A percentile compares a stretch with the other conserved stretches of the same genome.
Evolutionary conservation across 2,113 vertebrate genomes (phyloP).

Genomic region (Uropsilus gracilis): DNA sequence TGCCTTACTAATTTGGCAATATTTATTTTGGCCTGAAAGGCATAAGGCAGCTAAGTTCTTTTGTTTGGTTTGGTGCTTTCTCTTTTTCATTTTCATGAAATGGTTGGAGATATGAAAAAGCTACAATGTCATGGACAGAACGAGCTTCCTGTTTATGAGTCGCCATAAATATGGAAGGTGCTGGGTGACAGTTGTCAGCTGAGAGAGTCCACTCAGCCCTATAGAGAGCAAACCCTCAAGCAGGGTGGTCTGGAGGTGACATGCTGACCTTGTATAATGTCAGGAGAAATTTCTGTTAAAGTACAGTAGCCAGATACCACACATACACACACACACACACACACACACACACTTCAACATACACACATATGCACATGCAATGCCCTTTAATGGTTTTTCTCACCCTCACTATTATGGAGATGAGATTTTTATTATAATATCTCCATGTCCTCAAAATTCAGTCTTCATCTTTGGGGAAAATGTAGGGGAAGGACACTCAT

Average conservation of each 20-base stretch:
- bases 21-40: constrained; percentile 88
- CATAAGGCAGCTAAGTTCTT: constrained; percentile 86
- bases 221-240: constrained; percentile 84
- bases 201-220: constrained; percentile 84
- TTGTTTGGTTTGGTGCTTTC: constrained; percentile 83
- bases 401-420: constrained; percentile 55
- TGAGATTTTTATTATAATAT: constrained; percentile 53
- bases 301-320: constrained; percentile 88
- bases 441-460: constrained; percentile 27
- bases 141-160: constrained; percentile 91
- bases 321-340: not conserved
- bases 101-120: constrained; percentile 88
- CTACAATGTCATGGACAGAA: constrained; percentile 85
- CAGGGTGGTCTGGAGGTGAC: constrained; percentile 89
- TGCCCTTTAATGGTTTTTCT: constrained; percentile 68
- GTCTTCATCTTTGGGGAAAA: not conserved
- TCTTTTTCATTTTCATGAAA: constrained; percentile 79
- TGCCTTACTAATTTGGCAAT: constrained; percentile 89
- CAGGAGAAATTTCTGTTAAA: constrained; percentile 86
- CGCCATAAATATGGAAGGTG: constrained; percentile 92
- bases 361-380: constrained; percentile 2
- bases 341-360: constrained; percentile 15
- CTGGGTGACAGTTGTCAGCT: constrained; percentile 92
- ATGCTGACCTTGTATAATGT: constrained; percentile 87
- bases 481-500: not conserved